These are phyloP conservation scores for Dicycla oo DNA, from an alignment of 2,888 invertebrate species.

Conservation along the genomic window DNA sequence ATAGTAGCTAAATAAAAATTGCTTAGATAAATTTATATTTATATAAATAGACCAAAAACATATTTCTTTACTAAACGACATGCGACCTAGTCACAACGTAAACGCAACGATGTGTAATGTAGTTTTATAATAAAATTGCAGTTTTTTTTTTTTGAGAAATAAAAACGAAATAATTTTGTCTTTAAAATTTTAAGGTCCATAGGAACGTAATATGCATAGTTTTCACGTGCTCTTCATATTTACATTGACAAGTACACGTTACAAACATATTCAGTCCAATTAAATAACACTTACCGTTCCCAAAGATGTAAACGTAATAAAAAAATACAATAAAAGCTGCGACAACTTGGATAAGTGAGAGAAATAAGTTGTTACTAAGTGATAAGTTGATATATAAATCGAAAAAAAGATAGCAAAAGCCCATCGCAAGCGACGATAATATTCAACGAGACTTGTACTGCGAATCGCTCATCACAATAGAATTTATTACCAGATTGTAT, in stretches of 20 bases:
- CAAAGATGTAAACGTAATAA: conserved; percentile 8
- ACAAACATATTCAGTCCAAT: conserved; percentile 7
- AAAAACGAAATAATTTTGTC: background rate
- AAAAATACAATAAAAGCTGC: conserved; percentile 54
- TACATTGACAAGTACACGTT: conserved; percentile 20
- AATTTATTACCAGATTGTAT: background rate
- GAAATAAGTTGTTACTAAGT: conserved; percentile 10
- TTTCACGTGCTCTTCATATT: conserved; percentile 25
- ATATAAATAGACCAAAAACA: background rate
- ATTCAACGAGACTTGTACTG: conserved; percentile 72
- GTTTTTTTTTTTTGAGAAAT: background rate
- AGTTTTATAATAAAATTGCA: conserved; percentile 1
- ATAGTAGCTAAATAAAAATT: background rate
- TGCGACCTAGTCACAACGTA: background rate
- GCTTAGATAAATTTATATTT: background rate
- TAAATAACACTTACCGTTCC: conserved; percentile 38
- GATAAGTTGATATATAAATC: conserved; percentile 2
- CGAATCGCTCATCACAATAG: conserved; percentile 20
- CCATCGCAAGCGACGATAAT: conserved; percentile 82
- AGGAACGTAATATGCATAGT: conserved; percentile 5
- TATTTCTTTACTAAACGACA: background rate
- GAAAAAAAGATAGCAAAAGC: conserved; percentile 71
- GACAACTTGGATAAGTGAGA: conserved; percentile 29
- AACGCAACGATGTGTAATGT: background rate
- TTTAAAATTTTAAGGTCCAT: conserved; percentile 11